phyloP scores from a whole-genome alignment of 2,797 vertebrate species.

The Chromis chromis region DNA sequence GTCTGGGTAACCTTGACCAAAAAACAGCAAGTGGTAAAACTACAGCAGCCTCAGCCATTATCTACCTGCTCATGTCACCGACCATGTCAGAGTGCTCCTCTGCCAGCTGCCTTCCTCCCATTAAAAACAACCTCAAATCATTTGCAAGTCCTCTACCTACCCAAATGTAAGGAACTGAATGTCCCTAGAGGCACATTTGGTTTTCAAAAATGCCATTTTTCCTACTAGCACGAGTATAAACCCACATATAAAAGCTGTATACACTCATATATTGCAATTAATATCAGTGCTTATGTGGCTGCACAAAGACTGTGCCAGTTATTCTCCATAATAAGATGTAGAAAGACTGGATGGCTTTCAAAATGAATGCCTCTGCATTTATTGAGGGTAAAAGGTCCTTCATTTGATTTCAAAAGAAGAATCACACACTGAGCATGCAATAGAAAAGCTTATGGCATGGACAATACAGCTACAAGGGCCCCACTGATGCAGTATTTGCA shows the following conservation, averaged over 20 bases:
- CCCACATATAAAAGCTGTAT: slow-evolving; percentile 50
- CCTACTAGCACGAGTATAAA: background rate
- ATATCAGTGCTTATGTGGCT: slow-evolving; percentile 32
- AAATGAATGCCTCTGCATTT: slow-evolving; percentile 36
- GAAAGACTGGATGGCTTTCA: slow-evolving; percentile 35
- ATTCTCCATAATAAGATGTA: slow-evolving; percentile 26
- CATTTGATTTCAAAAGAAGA: slow-evolving; percentile 30
- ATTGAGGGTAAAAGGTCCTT: slow-evolving; percentile 37
- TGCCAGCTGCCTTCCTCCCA: slow-evolving; percentile 12
- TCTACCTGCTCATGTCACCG: slow-evolving; percentile 26
- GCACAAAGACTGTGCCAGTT: slow-evolving; percentile 21
- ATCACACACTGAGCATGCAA: slow-evolving; percentile 18
- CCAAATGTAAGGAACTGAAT: slow-evolving; percentile 15
- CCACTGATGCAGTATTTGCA: background rate
- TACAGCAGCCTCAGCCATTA: slow-evolving; percentile 33
- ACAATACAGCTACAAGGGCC: background rate
- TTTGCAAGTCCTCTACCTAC: slow-evolving; percentile 13
- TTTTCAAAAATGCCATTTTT: slow-evolving; percentile 15
- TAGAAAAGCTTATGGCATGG: background rate
- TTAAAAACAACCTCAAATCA: slow-evolving; percentile 29
- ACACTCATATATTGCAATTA: slow-evolving; percentile 44
- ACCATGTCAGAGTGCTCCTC: background rate
- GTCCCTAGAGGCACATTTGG: background rate
- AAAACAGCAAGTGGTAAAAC: slow-evolving; percentile 20
- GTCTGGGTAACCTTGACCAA: slow-evolving; percentile 49